These are phyloP conservation scores for Polypedilum pembai DNA, from an alignment of 1,140 invertebrate species.

Conservation along the genomic window DNA sequence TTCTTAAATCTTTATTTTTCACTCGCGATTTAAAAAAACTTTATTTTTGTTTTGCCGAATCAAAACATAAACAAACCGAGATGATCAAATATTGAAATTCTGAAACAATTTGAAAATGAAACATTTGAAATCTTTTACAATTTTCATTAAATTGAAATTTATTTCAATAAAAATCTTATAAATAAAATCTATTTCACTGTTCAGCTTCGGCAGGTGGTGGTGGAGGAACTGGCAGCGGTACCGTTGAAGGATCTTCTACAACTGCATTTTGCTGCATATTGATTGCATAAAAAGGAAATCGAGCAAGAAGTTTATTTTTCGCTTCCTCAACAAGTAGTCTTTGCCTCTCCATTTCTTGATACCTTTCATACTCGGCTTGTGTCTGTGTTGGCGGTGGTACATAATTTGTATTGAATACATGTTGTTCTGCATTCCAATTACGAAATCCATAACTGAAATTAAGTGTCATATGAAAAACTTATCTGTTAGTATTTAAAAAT, in stretches of 20 bases:
- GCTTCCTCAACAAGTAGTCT: slow-evolving; percentile 1
- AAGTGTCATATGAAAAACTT: not conserved
- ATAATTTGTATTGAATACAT: not conserved
- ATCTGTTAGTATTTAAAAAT: no score
- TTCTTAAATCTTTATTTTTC: not conserved
- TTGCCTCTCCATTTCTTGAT: not conserved
- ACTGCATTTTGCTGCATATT: not conserved
- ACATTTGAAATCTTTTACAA: not conserved
- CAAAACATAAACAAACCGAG: not conserved
- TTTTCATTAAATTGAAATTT: not conserved
- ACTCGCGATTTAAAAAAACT: not conserved
- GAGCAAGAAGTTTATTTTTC: not conserved
- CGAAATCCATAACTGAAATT: not conserved
- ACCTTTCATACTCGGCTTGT: not conserved
- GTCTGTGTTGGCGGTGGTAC: not conserved
- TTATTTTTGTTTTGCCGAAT: not conserved
- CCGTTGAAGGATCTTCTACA: not conserved
- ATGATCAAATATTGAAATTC: not conserved
- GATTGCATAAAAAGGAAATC: slow-evolving; percentile 21
- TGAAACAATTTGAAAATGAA: not conserved
- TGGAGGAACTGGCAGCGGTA: not conserved
- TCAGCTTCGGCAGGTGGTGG: not conserved
- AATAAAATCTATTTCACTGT: not conserved
- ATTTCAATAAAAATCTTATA: not conserved
- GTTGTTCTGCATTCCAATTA: not conserved